Percentiles rank a stretch among this genome's conserved stretches.
Conservation (phyloP, 2,113 vertebrate species). For the Pterocles gutturalis region DNA sequence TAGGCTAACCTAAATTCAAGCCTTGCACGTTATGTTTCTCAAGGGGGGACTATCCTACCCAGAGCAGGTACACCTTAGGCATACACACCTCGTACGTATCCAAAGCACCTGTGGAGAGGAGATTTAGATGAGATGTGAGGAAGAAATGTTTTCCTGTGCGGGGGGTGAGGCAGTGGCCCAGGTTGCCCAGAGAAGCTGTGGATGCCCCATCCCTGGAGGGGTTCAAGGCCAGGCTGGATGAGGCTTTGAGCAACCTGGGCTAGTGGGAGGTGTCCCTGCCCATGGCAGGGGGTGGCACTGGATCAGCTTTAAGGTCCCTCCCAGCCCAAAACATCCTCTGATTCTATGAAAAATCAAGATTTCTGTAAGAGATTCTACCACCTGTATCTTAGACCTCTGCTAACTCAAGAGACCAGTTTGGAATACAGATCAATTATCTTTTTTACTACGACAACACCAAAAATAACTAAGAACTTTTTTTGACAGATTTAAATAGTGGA, state of each 20-base stretch:
- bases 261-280: no score
- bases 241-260: no score
- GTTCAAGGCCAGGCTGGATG: no score
- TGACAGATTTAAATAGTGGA: neutral
- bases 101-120: neutral
- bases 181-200: no score
- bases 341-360: neutral
- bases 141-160: no score
- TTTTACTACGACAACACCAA: neutral
- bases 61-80: neutral
- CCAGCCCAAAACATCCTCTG: no score
- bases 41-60: neutral
- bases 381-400: neutral
- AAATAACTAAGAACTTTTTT: neutral
- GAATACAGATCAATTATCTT: neutral
- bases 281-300: no score
- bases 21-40: neutral
- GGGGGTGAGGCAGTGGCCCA: no score
- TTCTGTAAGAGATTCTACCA: neutral
- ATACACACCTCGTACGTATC: neutral
- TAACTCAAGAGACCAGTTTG: neutral
- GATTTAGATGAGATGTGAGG: no score
- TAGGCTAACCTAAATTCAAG: conserved; percentile 26
- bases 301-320: no score
- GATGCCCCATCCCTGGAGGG: no score